Evolutionary conservation across 2,888 invertebrate genomes (phyloP).

Genomic region (Lasioglossum zephyrum): DNA sequence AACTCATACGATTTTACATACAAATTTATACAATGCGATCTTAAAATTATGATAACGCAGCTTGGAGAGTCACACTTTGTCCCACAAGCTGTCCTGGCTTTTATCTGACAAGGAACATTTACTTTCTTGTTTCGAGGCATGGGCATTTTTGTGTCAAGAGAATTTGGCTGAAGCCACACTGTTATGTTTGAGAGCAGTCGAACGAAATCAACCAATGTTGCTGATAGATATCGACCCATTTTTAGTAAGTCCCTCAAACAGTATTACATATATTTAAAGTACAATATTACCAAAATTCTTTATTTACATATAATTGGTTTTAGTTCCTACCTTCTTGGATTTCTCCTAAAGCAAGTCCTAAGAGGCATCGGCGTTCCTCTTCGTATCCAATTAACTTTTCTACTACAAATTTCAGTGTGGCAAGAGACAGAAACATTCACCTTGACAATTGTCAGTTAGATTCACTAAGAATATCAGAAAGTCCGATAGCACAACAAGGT

Average conservation of each 20-base stretch:
- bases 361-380: slow-evolving; percentile 80
- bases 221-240: slow-evolving; percentile 88
- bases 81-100: slow-evolving; percentile 87
- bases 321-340: slow-evolving; percentile 80
- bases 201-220: slow-evolving; percentile 87
- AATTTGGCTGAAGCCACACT: slow-evolving; percentile 87
- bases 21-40: slow-evolving; percentile 21
- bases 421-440: slow-evolving; percentile 43
- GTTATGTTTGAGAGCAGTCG: slow-evolving; percentile 88
- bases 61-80: slow-evolving; percentile 86
- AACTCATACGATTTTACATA: background rate
- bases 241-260: slow-evolving; percentile 81
- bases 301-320: slow-evolving; percentile 46
- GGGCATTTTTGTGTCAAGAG: slow-evolving; percentile 87
- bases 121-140: slow-evolving; percentile 86
- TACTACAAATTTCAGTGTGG: slow-evolving; percentile 47
- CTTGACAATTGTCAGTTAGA: slow-evolving; percentile 55
- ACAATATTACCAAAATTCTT: background rate
- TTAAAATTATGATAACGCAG: slow-evolving; percentile 78
- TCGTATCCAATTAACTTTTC: slow-evolving; percentile 81
- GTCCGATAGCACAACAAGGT: slow-evolving; percentile 15
- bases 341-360: slow-evolving; percentile 78
- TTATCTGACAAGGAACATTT: slow-evolving; percentile 88
- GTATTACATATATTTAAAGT: background rate
- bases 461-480: slow-evolving; percentile 43